phyloP scores from a whole-genome alignment of 2,888 invertebrate genomes.

The Helobdella robusta region DNA sequence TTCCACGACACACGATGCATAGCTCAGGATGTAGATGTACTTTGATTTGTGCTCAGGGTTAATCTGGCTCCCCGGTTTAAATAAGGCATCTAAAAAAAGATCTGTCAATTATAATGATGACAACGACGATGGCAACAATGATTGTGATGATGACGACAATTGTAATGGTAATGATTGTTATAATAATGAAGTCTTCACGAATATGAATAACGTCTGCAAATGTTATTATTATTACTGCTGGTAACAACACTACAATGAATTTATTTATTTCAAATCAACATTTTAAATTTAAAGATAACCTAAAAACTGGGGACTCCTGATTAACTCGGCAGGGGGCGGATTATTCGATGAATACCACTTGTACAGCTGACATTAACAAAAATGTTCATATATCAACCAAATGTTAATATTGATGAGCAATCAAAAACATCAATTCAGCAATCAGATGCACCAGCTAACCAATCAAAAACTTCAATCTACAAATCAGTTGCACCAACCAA shows the following conservation, averaged over 20 bases:
- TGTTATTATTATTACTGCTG: background rate
- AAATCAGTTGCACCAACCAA: background rate
- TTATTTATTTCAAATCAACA: too few relatives aligned
- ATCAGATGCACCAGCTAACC: too few relatives aligned
- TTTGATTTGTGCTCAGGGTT: conserved; percentile 95
- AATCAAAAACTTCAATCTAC: too few relatives aligned
- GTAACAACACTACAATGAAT: too few relatives aligned
- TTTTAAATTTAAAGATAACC: too few relatives aligned
- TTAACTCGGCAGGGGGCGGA: conserved; percentile 85
- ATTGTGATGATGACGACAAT: too few relatives aligned
- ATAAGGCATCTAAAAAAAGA: conserved; percentile 80
- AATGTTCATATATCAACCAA: background rate
- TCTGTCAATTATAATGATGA: too few relatives aligned
- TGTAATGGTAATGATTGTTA: conserved; percentile 1
- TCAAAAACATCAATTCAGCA: too few relatives aligned
- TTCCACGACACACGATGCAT: conserved; percentile 87
- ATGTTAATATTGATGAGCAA: too few relatives aligned
- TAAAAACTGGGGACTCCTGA: conserved; percentile 85
- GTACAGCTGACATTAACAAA: conserved; percentile 56
- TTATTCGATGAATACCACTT: conserved; percentile 77
- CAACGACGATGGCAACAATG: too few relatives aligned
- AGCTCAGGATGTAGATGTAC: conserved; percentile 85
- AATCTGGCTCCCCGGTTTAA: conserved; percentile 81
- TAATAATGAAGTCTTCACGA: background rate
- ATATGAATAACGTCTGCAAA: background rate